Base-by-base conservation (phyloP, 2,113 vertebrate genomes). In the Crotalus horridus region DNA sequence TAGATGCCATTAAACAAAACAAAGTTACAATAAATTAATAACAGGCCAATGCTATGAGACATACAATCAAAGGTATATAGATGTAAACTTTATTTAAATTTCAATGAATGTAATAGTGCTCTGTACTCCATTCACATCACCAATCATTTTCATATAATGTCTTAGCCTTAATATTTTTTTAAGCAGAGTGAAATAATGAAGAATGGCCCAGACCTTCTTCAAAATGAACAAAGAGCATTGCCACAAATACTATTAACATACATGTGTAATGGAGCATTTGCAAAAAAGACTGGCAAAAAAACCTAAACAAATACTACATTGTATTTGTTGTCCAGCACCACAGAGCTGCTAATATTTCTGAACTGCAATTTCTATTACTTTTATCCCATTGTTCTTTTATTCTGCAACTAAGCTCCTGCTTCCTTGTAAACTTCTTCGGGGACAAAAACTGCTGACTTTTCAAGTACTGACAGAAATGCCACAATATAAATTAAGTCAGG, bases 401-500 rank as follows among this genome's bases (percentile, higher is more conserved):
- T 98, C 96, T 97, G 96, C 91, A 97, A 96, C 91, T 96, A 95
- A 95, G 95, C 95, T 96, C 95, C 96, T 96, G 91, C 97, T 98
- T 97, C 97, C 97, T 96, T 6, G 20, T 96, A 96, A 98, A 97
- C 97, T 98, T 98, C 96, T 96, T 97, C 94, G 91, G 95, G 96
- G 96, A 94, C 93, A 90, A 89, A 97, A 96, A 97, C 96, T 98
- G 97, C 98, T 98, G 97, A 98, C 97, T 97, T 95, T 92, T 96
- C 97, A 98, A 95, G 96, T 97, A 96, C 94, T 96, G 95, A 94
- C 95, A 94, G 91, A 96, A 97, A 97, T 89, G 96, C 95, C 97
- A 97, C 94, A 97, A 96, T 95, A 96, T 97, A 97, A 97, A 96
- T 96, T 97, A 96, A 20, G 6, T 96, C 88, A 93, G 89, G 94